Evolutionary conservation across 1,140 invertebrate genomes (phyloP).

Genomic region (Trichonephila clavipes): DNA sequence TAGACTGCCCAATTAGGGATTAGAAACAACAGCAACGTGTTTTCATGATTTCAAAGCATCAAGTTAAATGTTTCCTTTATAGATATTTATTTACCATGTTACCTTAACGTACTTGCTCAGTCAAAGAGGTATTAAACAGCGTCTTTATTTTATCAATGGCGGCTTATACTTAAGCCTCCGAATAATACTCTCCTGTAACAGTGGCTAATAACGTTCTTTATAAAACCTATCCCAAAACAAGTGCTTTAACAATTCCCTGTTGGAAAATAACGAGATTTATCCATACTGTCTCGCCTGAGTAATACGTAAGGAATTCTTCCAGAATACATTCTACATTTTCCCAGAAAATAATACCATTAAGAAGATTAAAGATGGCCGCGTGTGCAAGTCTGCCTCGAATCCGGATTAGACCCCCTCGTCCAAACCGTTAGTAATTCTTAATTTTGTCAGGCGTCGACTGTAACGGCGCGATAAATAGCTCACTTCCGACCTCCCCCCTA

Average conservation of each 20-base stretch:
- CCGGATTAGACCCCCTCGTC: not conserved
- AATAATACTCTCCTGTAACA: no score
- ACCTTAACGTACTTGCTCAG: no score
- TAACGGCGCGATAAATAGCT: conserved; percentile 13
- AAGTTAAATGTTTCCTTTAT: no score
- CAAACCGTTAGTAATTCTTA: conserved; percentile 45
- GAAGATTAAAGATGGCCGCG: conserved; percentile 27
- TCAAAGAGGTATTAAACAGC: no score
- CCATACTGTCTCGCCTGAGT: not conserved
- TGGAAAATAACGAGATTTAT: not conserved
- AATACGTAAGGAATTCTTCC: not conserved
- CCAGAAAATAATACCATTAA: conserved; percentile 26
- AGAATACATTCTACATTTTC: conserved; percentile 1
- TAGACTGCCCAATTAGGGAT: no score
- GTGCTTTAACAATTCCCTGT: not conserved
- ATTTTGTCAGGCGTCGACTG: conserved; percentile 55
- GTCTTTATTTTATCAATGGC: no score
- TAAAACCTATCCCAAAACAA: not conserved
- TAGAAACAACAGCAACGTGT: no score
- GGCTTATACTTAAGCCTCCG: no score
- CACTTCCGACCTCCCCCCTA: conserved; percentile 30
- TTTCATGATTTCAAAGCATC: no score
- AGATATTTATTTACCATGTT: no score
- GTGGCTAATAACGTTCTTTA: no score
- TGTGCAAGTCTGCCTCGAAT: not conserved